Evolutionary conservation across 2,888 invertebrate species (phyloP).

Genomic region (Agriotes lineatus): DNA sequence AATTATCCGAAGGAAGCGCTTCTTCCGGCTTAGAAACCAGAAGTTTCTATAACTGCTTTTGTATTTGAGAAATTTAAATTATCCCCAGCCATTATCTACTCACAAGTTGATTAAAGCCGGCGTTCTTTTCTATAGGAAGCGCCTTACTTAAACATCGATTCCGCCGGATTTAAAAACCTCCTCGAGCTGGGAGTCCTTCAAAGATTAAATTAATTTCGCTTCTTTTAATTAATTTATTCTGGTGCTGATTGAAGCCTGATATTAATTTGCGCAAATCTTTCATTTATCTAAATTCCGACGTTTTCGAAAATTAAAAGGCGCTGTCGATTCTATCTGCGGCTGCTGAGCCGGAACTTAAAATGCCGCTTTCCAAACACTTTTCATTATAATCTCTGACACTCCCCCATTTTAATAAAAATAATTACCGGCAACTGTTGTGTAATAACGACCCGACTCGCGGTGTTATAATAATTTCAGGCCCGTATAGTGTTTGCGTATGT

Average conservation of each 20-base stretch:
- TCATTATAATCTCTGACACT: too few species aligned
- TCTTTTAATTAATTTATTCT: constrained; percentile 23
- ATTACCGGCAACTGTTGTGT: too few species aligned
- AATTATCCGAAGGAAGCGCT: too few species aligned
- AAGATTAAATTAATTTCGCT: constrained; percentile 22
- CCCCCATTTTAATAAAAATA: too few species aligned
- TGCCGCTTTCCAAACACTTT: too few species aligned
- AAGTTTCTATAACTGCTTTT: constrained; percentile 7
- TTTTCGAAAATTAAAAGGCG: too few species aligned
- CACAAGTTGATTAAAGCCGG: constrained; percentile 11
- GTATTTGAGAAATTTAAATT: constrained; percentile 1
- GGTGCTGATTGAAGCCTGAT: constrained; percentile 20
- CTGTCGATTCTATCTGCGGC: too few species aligned
- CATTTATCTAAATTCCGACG: neutral
- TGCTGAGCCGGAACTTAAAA: too few species aligned
- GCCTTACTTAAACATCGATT: constrained; percentile 3
- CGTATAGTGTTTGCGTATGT: too few species aligned
- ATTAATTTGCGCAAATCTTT: constrained; percentile 18
- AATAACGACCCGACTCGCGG: too few species aligned
- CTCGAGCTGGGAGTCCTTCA: neutral
- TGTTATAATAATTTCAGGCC: too few species aligned
- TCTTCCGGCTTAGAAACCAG: neutral
- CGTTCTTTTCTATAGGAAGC: neutral
- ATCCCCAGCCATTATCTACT: constrained; percentile 12
- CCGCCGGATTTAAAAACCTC: constrained; percentile 6